Evolutionary conservation across 2,797 vertebrate species (phyloP), one percentile per base, ranked within the genome.

Genomic region (Delichon dasypus): DNA sequence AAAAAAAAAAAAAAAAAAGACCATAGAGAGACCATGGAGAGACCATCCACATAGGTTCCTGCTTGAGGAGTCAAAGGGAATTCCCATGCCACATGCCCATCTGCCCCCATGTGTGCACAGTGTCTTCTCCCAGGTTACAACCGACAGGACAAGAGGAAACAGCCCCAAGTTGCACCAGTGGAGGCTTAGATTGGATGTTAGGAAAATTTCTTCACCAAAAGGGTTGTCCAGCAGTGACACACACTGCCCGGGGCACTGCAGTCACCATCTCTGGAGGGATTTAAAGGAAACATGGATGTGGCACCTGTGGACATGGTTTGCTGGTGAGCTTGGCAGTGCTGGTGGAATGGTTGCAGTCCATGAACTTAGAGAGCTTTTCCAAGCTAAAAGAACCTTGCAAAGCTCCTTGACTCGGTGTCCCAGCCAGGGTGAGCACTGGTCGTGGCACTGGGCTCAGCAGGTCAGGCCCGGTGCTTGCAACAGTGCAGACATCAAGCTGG

Each of bases 51-150:
- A 1, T 7, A 20, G 45, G 32, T 22, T 76, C 77, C 13, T 51
- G 22, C 55, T 38, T 17, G 48, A 60, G 54, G 67, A 82, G 36
- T 47, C 81, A 20, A 50, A 65, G 32, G 34, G 62, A 16, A 26
- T 47, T 45, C 38, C 75, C 38, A 5, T 1, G 30, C 48, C 38
- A 13, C 0, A 0, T 15, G 16, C 17, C 50, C 78, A 2, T 4
- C 55, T 10, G 2, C 60, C 21, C 10, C 6, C 48, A 13, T 6
- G 0, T 0, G 53, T 2, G 32, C 27, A 15, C 18, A 10, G 51
- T 2, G 3, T 20, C 45, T 51, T 53, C 38, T 47, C 40, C 30
- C 21, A 40, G 13, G 25, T 34, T 34, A 53, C 19, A 73, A 88
- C 25, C 21, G 54, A 34, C 25, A 72, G 58, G 12, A 17, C n/a